These are phyloP conservation scores for Bombus breviceps DNA, from an alignment of 1,140 invertebrate species.

Conservation along the genomic window DNA sequence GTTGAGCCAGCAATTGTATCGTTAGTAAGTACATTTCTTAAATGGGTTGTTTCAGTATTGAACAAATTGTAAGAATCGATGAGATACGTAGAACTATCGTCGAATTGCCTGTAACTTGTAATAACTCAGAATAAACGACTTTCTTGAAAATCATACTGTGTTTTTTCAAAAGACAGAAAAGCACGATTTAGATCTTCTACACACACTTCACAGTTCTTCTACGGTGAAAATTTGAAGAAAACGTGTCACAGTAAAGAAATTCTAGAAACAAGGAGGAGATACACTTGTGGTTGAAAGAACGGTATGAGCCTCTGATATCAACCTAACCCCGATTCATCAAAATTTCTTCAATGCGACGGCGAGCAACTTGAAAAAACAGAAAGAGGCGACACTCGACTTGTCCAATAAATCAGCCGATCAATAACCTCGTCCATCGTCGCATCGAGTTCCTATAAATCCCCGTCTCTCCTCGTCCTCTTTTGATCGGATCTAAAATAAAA, in stretches of 20 bases:
- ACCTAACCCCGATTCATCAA: not conserved
- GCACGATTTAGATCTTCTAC: too few species aligned
- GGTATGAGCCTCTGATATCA: not conserved
- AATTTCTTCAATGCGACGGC: not conserved
- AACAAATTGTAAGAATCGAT: too few species aligned
- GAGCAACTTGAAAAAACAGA: not conserved
- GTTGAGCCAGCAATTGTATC: too few species aligned
- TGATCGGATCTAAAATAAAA: constrained; percentile 12
- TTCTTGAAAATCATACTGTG: too few species aligned
- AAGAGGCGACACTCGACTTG: not conserved
- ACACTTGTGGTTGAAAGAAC: not conserved
- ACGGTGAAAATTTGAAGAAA: too few species aligned
- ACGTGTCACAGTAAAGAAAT: not conserved
- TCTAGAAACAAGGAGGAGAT: not conserved
- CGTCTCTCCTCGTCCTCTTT: constrained; percentile 10
- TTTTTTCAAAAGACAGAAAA: too few species aligned
- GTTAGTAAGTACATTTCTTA: too few species aligned
- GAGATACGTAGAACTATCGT: too few species aligned
- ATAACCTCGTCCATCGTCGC: constrained; percentile 4
- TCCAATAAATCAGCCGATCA: constrained; percentile 31
- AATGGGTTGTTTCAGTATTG: too few species aligned
- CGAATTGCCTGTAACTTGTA: too few species aligned
- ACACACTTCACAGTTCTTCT: too few species aligned
- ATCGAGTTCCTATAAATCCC: constrained; percentile 22
- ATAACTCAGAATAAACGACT: too few species aligned